Percentiles rank a stretch among this genome's conserved stretches.
These are phyloP conservation scores for Hemichromis elongatus DNA, from an alignment of 2,113 vertebrate species.

Conservation along the genomic window DNA sequence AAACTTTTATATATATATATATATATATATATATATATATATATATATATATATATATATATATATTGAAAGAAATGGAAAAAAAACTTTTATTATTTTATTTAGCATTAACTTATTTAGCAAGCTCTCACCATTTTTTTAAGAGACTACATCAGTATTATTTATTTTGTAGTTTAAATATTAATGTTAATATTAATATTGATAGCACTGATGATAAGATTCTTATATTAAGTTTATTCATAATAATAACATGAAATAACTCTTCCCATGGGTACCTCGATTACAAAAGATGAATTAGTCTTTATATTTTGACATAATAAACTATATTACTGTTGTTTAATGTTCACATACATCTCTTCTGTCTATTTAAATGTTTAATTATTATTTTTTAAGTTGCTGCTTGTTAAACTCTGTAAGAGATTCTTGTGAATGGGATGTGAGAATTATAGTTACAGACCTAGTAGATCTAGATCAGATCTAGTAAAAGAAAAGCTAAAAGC, in stretches of 20 bases:
- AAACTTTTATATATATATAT: too few relatives aligned
- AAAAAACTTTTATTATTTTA: background rate
- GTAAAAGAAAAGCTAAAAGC: background rate
- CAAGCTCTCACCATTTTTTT: background rate
- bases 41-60: too few relatives aligned
- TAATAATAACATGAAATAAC: too few relatives aligned
- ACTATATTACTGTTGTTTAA: background rate
- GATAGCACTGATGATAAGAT: too few relatives aligned
- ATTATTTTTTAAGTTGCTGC: background rate
- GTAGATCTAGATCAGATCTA: background rate
- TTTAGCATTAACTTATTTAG: background rate
- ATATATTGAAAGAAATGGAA: background rate
- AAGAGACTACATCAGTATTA: background rate
- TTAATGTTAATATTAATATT: background rate
- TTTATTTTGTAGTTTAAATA: background rate
- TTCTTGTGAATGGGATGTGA: background rate
- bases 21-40: too few relatives aligned
- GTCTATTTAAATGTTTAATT: background rate
- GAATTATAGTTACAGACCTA: background rate
- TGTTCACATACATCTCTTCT: background rate
- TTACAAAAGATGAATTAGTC: too few relatives aligned
- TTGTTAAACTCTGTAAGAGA: background rate
- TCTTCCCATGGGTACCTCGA: too few relatives aligned
- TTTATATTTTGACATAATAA: too few relatives aligned
- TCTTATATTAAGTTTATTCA: too few relatives aligned